phyloP scores from a whole-genome alignment of 2,797 vertebrate species.

The Sciurus vulgaris region DNA sequence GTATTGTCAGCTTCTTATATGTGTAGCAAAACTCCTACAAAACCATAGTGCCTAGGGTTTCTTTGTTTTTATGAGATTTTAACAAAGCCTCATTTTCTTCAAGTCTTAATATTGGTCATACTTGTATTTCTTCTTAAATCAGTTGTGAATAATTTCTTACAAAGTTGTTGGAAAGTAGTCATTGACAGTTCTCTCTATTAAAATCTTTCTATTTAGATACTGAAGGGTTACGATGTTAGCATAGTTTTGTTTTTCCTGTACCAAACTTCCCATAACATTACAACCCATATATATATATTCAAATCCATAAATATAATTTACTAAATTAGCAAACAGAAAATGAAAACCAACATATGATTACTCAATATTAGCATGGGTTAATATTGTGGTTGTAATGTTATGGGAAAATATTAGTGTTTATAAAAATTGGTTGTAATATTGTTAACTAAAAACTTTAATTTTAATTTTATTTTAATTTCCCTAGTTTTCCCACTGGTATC shows the following conservation, averaged over 20 bases:
- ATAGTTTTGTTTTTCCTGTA: neutral
- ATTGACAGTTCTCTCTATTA: neutral
- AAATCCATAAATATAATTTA: no score
- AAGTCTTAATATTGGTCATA: neutral
- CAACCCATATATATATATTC: no score
- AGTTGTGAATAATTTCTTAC: slow-evolving; percentile 1
- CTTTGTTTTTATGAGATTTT: slow-evolving; percentile 33
- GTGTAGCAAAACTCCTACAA: neutral
- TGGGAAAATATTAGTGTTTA: neutral
- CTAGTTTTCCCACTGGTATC: neutral
- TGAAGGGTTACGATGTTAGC: neutral
- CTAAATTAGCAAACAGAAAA: no score
- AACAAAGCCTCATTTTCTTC: neutral
- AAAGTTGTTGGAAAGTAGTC: neutral
- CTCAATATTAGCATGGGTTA: no score
- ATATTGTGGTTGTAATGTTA: no score
- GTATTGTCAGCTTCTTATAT: neutral
- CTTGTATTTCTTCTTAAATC: neutral
- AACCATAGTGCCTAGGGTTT: neutral
- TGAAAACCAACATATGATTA: no score
- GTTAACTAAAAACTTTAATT: neutral
- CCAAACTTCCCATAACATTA: neutral
- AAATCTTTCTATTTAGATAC: neutral
- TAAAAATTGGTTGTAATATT: neutral
- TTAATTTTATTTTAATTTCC: neutral